Evolutionary conservation across 2,888 invertebrate species (phyloP), one percentile per base, ranked within the genome.

Genomic region (Tortrix viridana): DNA sequence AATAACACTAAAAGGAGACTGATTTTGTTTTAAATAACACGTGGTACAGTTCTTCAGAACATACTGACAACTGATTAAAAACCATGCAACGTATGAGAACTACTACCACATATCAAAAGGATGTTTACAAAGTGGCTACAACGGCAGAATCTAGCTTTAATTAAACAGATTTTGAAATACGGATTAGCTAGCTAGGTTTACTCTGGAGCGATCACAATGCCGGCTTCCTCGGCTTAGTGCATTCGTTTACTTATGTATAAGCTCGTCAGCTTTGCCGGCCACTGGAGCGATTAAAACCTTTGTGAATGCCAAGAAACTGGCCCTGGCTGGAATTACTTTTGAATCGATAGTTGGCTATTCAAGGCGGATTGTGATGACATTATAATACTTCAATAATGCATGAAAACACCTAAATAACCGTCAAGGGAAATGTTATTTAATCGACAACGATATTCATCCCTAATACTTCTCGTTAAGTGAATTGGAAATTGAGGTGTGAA

Each of bases 201-300:
- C n/a, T 53, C 16, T n/a, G 37, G 41, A 23, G 22, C 53, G 52
- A 52, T 52, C 7, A 20, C 9, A 38, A 41, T 20, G 32, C 50
- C 52, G n/a, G 38, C 9, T 20, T 38, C 20, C 14, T 20, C 14
- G 6, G 52, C 52, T 52, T 52, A 52, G 53, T 41, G 41, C 53
- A 53, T 53, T 52, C 52, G 38, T 52, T 53, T 53, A 41, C 41
- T 53, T 53, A 41, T n/a, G n/a, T n/a, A n/a, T 53, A 41, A 53
- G 22, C 22, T 41, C 53, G 20, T 16, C 22, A 38, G 41, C 53
- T 52, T 18, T 38, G 44, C 47, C 14, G 32, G 37, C 52, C 32
- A 38, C 19, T 38, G 52, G n/a, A 20, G 9, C 22, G 41, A 41
- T 22, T 53, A 53, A 52, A 22, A 20, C 16, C 41, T 53, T 22